A percentile compares a stretch with the other conserved stretches of the same genome.
Conservation (phyloP, 2,888 invertebrate genomes). For the Lepeophtheirus nordmannii region DNA sequence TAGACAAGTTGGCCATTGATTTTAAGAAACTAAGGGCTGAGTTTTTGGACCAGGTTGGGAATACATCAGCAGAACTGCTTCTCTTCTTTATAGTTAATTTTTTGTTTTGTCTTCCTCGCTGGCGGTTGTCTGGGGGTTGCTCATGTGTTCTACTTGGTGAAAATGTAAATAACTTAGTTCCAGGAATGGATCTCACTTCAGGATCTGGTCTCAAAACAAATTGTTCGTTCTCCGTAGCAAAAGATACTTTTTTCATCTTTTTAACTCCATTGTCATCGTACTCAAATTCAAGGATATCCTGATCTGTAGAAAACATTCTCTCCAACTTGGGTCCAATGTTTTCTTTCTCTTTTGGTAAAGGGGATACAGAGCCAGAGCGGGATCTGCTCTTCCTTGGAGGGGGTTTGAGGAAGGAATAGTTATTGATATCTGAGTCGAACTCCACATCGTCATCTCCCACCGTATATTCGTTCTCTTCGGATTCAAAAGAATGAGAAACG, state of each 20-base stretch:
- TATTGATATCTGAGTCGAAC: neutral
- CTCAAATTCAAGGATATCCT: neutral
- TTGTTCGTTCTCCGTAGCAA: slow-evolving; percentile 6
- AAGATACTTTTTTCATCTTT: slow-evolving; percentile 16
- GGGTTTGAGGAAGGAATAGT: neutral
- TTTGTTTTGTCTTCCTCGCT: neutral
- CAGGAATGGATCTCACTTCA: slow-evolving; percentile 11
- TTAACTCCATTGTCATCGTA: slow-evolving; percentile 17
- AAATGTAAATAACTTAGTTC: slow-evolving; percentile 15
- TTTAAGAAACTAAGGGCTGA: neutral
- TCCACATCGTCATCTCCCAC: slow-evolving; percentile 3
- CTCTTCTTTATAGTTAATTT: neutral
- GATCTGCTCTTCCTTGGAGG: neutral
- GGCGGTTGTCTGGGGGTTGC: slow-evolving; percentile 2
- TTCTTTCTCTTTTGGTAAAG: neutral
- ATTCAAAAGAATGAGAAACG: neutral
- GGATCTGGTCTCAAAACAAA: slow-evolving; percentile 10
- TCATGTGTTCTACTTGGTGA: slow-evolving; percentile 18
- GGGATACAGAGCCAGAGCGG: neutral
- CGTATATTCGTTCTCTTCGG: neutral
- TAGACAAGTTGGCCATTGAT: slow-evolving; percentile 11
- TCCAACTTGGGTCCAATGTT: neutral
- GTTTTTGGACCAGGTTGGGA: neutral
- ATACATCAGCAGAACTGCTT: neutral
- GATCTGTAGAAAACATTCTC: neutral